These are phyloP conservation scores for Myxocyprinus asiaticus DNA, from an alignment of 2,113 vertebrate species.

Conservation along the genomic window DNA sequence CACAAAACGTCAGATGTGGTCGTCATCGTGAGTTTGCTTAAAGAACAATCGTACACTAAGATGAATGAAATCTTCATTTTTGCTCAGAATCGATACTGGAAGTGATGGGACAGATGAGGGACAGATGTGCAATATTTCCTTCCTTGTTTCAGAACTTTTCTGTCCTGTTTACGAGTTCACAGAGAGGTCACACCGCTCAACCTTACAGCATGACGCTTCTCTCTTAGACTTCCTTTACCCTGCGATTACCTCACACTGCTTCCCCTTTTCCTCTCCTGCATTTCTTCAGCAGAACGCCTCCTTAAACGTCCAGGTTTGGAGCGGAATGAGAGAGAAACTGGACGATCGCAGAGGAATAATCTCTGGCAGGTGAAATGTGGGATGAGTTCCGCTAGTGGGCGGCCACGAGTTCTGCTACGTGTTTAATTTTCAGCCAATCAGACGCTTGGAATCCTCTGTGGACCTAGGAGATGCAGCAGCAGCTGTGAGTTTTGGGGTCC, in stretches of 20 bases:
- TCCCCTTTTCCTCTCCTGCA: too few species aligned
- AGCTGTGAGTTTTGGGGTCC: conserved; percentile 83
- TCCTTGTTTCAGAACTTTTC: not conserved
- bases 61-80: too few species aligned
- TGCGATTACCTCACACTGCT: too few species aligned
- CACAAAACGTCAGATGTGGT: too few species aligned
- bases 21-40: too few species aligned
- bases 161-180: not conserved
- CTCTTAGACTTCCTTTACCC: too few species aligned
- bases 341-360: too few species aligned
- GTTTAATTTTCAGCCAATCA: not conserved
- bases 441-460: not conserved
- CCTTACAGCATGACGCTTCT: not conserved
- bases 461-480: conserved; percentile 90
- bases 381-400: not conserved
- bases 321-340: too few species aligned
- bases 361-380: not conserved
- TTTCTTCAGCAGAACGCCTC: not conserved
- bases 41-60: too few species aligned
- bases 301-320: too few species aligned
- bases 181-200: not conserved
- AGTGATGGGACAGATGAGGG: too few species aligned
- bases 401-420: not conserved
- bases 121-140: not conserved
- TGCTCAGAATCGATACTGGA: too few species aligned